Percentiles rank a stretch among this genome's conserved stretches.
Conservation (phyloP, 2,113 vertebrate species). For the Dissostichus mawsoni region DNA sequence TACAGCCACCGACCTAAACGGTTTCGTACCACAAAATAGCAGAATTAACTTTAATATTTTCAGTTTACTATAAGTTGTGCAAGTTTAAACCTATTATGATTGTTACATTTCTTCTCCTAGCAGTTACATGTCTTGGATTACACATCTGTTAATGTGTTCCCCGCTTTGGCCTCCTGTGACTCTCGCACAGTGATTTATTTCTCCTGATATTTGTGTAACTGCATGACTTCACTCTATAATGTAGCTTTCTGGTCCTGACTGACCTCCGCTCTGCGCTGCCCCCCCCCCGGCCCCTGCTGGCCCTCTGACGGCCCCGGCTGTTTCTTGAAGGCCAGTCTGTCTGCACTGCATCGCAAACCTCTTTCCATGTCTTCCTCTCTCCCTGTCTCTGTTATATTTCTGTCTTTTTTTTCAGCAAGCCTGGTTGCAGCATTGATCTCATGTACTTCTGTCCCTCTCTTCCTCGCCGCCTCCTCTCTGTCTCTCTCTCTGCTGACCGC, state of each 20-base stretch:
- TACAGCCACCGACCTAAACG: background rate
- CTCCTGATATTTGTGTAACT: conserved; percentile 70
- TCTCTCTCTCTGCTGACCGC: conserved; percentile 52
- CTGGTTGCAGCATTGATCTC: conserved; percentile 48
- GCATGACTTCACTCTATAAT: conserved; percentile 71
- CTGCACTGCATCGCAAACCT: conserved; percentile 48
- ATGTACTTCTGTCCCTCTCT: conserved; percentile 22
- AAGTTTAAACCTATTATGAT: conserved; percentile 5
- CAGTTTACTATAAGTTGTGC: background rate
- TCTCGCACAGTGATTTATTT: conserved; percentile 49
- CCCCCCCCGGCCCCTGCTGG: conserved; percentile 53
- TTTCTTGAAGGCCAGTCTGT: conserved; percentile 56
- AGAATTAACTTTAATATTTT: background rate
- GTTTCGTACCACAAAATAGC: background rate
- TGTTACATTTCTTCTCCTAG: conserved; percentile 13
- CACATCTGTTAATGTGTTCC: conserved; percentile 39
- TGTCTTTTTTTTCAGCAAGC: conserved; percentile 44
- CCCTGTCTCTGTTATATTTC: conserved; percentile 8
- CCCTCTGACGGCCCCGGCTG: conserved; percentile 63
- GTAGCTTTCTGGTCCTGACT: conserved; percentile 62
- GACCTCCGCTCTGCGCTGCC: conserved; percentile 55
- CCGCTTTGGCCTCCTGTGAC: conserved; percentile 54
- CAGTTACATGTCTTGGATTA: conserved; percentile 7
- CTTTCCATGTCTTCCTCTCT: conserved; percentile 38
- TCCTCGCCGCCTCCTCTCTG: conserved; percentile 13